These are phyloP conservation scores for Nasua narica DNA, from an alignment of 2,797 vertebrate species.

Conservation along the genomic window DNA sequence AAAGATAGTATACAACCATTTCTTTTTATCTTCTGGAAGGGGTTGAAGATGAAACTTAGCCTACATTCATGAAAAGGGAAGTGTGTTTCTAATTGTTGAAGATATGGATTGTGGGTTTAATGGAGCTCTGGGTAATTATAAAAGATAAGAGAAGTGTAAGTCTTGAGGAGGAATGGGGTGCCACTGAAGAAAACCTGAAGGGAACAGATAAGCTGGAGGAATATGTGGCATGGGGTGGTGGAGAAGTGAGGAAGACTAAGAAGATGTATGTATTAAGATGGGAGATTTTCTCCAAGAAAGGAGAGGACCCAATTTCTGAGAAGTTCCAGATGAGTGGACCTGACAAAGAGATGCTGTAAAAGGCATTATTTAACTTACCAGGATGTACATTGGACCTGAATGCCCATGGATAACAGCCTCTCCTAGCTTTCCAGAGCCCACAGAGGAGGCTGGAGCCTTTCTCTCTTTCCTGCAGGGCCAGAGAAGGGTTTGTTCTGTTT, in stretches of 20 bases:
- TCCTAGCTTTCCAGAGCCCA: background rate
- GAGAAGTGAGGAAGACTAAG: background rate
- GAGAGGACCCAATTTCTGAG: background rate
- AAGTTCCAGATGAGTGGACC: background rate
- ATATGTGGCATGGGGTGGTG: background rate
- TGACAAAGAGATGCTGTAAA: background rate
- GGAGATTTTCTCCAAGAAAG: background rate
- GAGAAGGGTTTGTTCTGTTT: background rate
- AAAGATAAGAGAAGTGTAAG: background rate
- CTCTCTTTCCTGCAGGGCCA: background rate
- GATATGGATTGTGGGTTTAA: background rate
- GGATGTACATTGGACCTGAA: background rate
- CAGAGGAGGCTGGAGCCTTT: background rate
- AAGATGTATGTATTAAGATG: background rate
- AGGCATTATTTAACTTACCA: background rate
- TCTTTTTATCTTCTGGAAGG: constrained; percentile 19
- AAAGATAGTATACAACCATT: background rate
- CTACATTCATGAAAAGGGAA: background rate
- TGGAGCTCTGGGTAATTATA: background rate
- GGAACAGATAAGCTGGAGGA: no score
- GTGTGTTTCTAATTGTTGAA: background rate
- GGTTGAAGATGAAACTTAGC: background rate
- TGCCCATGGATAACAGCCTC: background rate
- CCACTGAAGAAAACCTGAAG: background rate
- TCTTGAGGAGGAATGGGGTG: background rate